Evolutionary conservation across 2,797 vertebrate species (phyloP), one percentile per base, ranked within the genome.

Genomic region (Enteromius thamalakanensis): DNA sequence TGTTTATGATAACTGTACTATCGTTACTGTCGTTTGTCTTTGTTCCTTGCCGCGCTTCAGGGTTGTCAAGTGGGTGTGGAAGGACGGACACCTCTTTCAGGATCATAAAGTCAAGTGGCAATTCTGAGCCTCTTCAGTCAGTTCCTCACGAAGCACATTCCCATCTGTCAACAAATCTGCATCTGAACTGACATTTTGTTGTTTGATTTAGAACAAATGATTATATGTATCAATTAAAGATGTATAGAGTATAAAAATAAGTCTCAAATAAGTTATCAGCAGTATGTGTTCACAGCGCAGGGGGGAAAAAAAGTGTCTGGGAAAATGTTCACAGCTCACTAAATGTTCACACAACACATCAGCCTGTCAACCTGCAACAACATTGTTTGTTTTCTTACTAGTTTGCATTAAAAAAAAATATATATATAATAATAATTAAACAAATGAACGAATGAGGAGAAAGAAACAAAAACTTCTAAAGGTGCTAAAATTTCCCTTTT

Each of bases 41-140:
- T 34, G 70, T 67, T 53, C 29, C 68, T 49, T 65, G 4, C 12
- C 12, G 2, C 4, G 21, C 58, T 65, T 29, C 29, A 65, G 37
- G 68, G 68, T 72, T 81, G 80, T 81, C 60, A 75, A 75, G 58
- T 64, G 29, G 70, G 15, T 15, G 19, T 64, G 14, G 53, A 64
- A 51, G 32, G 37, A 71, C 19, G 23, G 23, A 34, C 26, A 26
- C n/a, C 58, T 10, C 29, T 64, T 49, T 81, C 21, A 74, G 55
- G 45, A 74, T 65, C 70, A 72, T 64, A 81, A 81, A 81, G 70
- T 49, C 70, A 74, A 81, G 70, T 65, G 70, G 58, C 58, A 45
- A 81, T 81, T 40, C 70, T 64, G 40, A 75, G 58, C 12, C 45
- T 75, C 42, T 72, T 62, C 21, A 72, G 53, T 37, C 29, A 6